A percentile compares a stretch with the other conserved stretches of the same genome.
Evolutionary conservation across 2,888 invertebrate genomes (phyloP).

Genomic region (Troides helena): DNA sequence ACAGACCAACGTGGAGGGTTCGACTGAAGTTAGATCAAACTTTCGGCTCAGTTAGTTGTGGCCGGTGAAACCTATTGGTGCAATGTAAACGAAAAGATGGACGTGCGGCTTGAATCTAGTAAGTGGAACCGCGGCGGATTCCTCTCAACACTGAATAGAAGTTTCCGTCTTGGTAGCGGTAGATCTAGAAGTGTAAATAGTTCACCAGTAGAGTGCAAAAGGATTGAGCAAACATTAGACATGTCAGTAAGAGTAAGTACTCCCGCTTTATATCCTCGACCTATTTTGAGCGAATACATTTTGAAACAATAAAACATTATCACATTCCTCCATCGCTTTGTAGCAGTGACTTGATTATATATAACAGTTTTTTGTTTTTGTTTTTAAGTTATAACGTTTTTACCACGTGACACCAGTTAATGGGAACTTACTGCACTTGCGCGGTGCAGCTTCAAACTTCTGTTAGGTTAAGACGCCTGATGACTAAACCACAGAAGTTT

Average conservation of each 20-base stretch:
- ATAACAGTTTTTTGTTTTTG: neutral
- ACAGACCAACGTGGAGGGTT: constrained; percentile 1
- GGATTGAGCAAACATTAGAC: constrained; percentile 52
- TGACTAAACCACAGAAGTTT: too few species aligned
- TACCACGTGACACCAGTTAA: neutral
- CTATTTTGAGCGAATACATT: constrained; percentile 11
- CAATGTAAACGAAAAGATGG: constrained; percentile 70
- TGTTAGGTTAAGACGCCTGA: too few species aligned
- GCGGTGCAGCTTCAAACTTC: neutral
- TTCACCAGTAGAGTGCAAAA: constrained; percentile 56
- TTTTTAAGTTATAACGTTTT: constrained; percentile 11
- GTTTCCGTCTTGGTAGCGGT: constrained; percentile 66
- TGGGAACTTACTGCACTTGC: constrained; percentile 11
- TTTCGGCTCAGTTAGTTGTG: constrained; percentile 37
- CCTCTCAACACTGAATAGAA: constrained; percentile 71
- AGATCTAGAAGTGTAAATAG: constrained; percentile 55
- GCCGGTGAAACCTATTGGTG: constrained; percentile 63
- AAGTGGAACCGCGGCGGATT: constrained; percentile 75
- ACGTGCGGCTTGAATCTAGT: constrained; percentile 65
- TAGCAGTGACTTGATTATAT: neutral
- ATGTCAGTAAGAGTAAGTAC: constrained; percentile 55
- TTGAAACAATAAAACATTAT: constrained; percentile 26
- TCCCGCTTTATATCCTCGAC: constrained; percentile 10
- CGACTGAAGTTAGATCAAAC: constrained; percentile 27
- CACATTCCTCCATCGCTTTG: neutral